Base-by-base conservation (phyloP, 2,113 vertebrate species). In the Microtus oregoni region DNA sequence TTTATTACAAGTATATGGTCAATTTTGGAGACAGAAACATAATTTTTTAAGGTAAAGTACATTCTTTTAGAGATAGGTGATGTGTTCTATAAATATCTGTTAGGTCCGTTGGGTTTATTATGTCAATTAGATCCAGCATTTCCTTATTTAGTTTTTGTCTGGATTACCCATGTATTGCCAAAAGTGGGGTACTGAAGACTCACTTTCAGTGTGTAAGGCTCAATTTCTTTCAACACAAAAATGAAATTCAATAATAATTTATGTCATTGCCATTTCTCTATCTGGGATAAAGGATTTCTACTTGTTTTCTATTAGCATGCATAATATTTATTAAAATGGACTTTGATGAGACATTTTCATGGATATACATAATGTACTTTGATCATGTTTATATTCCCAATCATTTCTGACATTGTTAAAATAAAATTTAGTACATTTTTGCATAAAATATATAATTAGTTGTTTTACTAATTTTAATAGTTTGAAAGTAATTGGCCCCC, bases 121-220 rank as follows among this genome's bases (percentile, higher is more conserved):
- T 3, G 1, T 10, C 14, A 9, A 32, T 78, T 17, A 52, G 1
- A 17, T 19, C 3, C 3, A 52, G 3, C 7, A 50, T 52, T 50
- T 78, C 7, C 32, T 30, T 52, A 2, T 78, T 50, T 78, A 10
- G 28, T 47, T 78, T 52, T 32, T 78, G 76, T 78, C 7, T 52
- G 14, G 14, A 32, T 52, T 7, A 32, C 76, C 28, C 14, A 9
- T 78, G 13, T 32, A 44, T 10, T 78, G 76, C 14, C 6, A 28
- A 52, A 28, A 78, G 7, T 52, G 41, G 2, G 20, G 24, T 47
- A 28, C 20, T 44, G 73, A 41, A 76, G 24, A 44, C 28, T 28
- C 28, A 78, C 14, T 52, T 9, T 78, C 44, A 78, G 17, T 78
- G 28, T 78, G 7, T 44, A 26, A 44, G 41, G 5, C 22, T 76